These are phyloP conservation scores for Linyphia triangularis DNA, from an alignment of 2,888 invertebrate genomes.

Conservation along the genomic window DNA sequence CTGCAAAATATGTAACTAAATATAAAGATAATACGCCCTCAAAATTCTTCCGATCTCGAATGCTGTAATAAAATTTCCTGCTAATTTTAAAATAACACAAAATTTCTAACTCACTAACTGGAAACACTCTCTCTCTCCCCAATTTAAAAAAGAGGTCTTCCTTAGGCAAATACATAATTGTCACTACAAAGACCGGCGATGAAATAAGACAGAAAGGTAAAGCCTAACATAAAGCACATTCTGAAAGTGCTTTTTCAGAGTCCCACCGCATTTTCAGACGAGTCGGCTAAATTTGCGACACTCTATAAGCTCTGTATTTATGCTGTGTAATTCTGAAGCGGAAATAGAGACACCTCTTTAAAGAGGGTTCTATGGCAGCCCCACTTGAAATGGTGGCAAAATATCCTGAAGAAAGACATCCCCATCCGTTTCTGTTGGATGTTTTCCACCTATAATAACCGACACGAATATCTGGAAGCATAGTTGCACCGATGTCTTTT, in stretches of 20 bases:
- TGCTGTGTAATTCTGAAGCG: constrained; percentile 52
- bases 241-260: neutral
- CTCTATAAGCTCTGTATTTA: constrained; percentile 44
- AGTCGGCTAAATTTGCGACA: constrained; percentile 33
- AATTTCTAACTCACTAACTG: constrained; percentile 30
- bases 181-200: constrained; percentile 20
- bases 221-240: neutral
- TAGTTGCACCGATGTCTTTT: constrained; percentile 39
- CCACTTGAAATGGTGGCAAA: constrained; percentile 52
- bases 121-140: constrained; percentile 3
- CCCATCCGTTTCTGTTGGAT: constrained; percentile 65
- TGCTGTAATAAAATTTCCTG: neutral
- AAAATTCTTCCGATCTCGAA: neutral
- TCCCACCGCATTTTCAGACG: neutral
- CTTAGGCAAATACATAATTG: constrained; percentile 47
- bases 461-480: constrained; percentile 59
- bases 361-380: constrained; percentile 37
- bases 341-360: constrained; percentile 61
- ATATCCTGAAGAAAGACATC: constrained; percentile 64
- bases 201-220: neutral
- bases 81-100: neutral
- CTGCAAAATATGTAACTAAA: no score
- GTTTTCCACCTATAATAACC: constrained; percentile 50
- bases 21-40: neutral
- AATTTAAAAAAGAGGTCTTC: constrained; percentile 19